Base-by-base conservation (phyloP, 2,113 vertebrate genomes). In the Leptodactylus fuscus region DNA sequence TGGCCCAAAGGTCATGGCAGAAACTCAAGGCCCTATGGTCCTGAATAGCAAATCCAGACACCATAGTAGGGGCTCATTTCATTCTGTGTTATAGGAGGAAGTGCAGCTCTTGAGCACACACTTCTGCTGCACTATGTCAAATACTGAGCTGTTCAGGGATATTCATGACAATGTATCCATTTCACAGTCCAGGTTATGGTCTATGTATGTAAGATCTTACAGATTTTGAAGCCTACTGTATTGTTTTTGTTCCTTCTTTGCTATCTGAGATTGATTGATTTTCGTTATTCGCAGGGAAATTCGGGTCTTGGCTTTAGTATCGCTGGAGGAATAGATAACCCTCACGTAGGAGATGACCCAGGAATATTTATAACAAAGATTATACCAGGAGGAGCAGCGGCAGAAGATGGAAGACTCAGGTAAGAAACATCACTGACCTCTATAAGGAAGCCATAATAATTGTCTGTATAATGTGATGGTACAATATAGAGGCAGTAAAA, bases 321-420 rank as follows among this genome's bases (percentile, higher is more conserved):
- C 7, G 65, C 97, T 67, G 97, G 97, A 89, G 97, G 97, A 82
- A 98, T 96, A 89, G 97, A 99, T 92, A 99, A 99, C 91, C 97
- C 97, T 83, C 97, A 99, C 90, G 97, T 98, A 75, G 97, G 97
- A 49, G 97, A 99, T 87, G 97, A 99, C 88, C 97, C 97, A 12
- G 97, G 97, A 80, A 99, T 99, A 94, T 99, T 98, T 93, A 99
- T 99, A 90, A 99, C 97, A 81, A 99, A 99, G 93, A 98, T 98
- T 92, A 98, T 98, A 90, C 95, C 96, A n/a, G 96, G 97, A 90
- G 97, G 97, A 89, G 97, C 97, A 48, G 97, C 97, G 62, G 96
- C 97, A 69, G 97, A 98, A 87, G 97, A 99, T 87, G 96, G 97
- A 87, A 95, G 97, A 84, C 95, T 99, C 90, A 96, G 97, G 97